Conservation (phyloP, 1,140 invertebrate genomes). For the Papilio glaucus region DNA sequence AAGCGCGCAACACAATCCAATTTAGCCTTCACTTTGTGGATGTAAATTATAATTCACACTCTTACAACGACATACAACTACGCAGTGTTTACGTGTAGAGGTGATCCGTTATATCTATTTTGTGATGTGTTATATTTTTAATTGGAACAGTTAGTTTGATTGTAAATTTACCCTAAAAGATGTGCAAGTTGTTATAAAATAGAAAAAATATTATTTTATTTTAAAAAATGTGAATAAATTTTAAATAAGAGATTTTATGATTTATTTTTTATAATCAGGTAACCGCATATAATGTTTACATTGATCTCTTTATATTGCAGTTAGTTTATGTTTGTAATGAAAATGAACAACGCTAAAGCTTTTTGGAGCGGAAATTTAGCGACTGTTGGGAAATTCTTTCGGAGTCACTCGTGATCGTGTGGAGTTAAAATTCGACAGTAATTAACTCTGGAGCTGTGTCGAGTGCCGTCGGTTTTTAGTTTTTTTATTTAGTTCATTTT, state of each 20-base stretch:
- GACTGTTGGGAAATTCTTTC: constrained; percentile 49
- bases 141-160: no score
- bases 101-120: background rate
- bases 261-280: no score
- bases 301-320: background rate
- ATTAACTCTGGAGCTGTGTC: constrained; percentile 50
- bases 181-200: no score
- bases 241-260: no score
- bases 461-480: constrained; percentile 48
- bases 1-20: constrained; percentile 58
- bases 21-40: constrained; percentile 69
- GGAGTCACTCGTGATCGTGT: constrained; percentile 43
- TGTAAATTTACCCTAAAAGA: no score
- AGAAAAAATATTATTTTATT: no score
- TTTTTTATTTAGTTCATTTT: constrained; percentile 42
- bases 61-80: background rate
- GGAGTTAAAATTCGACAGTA: constrained; percentile 52
- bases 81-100: background rate
- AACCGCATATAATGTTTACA: background rate
- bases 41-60: constrained; percentile 65
- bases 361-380: constrained; percentile 39
- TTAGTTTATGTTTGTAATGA: background rate
- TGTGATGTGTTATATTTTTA: background rate
- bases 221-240: no score
- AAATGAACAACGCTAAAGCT: constrained; percentile 2